phyloP scores from a whole-genome alignment of 2,113 vertebrate genomes.

The Amazona vittata region DNA sequence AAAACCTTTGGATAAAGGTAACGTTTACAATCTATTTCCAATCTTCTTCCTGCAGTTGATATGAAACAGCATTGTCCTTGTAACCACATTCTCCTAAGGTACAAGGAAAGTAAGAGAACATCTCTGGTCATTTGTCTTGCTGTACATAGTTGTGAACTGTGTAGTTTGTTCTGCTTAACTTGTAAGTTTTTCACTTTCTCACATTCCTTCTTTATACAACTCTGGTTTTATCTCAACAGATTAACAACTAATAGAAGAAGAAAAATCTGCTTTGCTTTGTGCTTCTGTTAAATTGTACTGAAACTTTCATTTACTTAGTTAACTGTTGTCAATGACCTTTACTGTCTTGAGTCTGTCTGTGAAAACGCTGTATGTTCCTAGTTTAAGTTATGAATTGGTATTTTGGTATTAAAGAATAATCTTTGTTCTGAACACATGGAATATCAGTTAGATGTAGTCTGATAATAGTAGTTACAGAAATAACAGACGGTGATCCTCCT shows the following conservation, averaged over 20 bases:
- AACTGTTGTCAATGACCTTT: background rate
- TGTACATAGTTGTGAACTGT: background rate
- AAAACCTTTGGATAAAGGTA: background rate
- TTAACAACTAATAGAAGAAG: background rate
- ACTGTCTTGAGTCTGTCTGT: background rate
- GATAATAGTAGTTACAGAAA: background rate
- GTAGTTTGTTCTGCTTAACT: background rate
- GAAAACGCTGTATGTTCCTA: background rate
- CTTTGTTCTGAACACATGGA: background rate
- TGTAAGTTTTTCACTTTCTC: background rate
- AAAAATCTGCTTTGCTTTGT: background rate
- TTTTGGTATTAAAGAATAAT: background rate
- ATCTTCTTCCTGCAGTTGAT: constrained; percentile 40
- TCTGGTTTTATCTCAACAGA: background rate
- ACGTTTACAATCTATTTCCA: background rate
- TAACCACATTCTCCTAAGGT: constrained; percentile 18
- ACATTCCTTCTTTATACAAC: background rate
- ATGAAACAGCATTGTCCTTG: background rate
- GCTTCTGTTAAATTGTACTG: background rate
- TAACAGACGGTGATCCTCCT: background rate
- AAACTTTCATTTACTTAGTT: background rate
- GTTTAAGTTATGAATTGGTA: background rate
- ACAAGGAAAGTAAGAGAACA: constrained; percentile 20
- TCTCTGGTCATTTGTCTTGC: background rate
- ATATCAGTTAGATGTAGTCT: background rate